Conservation (phyloP, 2,888 invertebrate genomes). For the Ypsolopha scabrella region DNA sequence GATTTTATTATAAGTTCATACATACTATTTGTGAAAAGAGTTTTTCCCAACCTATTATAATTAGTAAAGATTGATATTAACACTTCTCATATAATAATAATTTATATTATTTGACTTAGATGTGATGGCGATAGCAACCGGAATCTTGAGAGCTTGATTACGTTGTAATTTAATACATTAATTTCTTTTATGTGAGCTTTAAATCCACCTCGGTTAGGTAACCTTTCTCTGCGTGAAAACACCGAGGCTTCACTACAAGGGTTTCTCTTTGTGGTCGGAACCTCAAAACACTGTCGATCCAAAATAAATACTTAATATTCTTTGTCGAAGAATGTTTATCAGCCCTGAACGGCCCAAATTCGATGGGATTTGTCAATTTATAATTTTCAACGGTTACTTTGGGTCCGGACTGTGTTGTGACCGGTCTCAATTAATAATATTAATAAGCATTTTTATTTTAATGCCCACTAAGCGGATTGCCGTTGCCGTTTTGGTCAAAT, state of each 20-base stretch:
- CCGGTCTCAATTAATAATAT: conserved; percentile 34
- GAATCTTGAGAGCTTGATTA: too few species aligned
- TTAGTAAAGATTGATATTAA: too few species aligned
- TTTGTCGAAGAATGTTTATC: not conserved
- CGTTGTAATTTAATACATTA: too few species aligned
- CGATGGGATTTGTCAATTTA: conserved; percentile 49
- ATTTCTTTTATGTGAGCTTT: too few species aligned
- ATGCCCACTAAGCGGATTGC: conserved; percentile 32
- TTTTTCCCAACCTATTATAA: too few species aligned
- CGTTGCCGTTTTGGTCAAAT: not conserved
- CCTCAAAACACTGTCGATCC: not conserved
- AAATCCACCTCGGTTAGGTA: too few species aligned
- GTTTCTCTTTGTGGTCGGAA: too few species aligned
- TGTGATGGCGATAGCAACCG: too few species aligned
- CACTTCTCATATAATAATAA: too few species aligned
- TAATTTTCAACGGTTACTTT: conserved; percentile 24
- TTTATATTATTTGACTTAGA: too few species aligned
- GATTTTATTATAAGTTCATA: too few species aligned
- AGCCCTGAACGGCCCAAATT: not conserved
- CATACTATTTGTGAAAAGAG: too few species aligned
- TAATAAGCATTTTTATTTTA: conserved; percentile 12
- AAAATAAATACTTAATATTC: not conserved
- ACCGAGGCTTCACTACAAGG: not conserved
- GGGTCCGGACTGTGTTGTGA: conserved; percentile 35
- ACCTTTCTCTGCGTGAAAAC: not conserved